Evolutionary conservation across 1,140 invertebrate species (phyloP).

Genomic region (Amyelois transitella): DNA sequence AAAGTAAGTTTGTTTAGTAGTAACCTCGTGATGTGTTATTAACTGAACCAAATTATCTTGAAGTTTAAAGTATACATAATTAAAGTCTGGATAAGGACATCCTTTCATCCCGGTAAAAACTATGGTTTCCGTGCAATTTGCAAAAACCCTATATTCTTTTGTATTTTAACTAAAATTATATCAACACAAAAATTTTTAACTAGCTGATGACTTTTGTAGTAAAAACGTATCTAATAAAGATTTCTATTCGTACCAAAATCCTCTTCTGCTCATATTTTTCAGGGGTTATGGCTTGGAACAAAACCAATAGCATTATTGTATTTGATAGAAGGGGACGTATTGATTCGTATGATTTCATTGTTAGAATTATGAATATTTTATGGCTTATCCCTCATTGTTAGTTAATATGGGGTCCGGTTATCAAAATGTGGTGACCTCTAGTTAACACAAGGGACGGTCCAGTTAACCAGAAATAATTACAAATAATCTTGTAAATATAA

Average conservation of each 20-base stretch:
- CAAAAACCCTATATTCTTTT: no score
- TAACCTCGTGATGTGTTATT: no score
- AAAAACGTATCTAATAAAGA: neutral
- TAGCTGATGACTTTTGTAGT: neutral
- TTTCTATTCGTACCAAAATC: neutral
- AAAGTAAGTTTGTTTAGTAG: no score
- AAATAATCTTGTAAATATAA: no score
- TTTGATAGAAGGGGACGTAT: constrained; percentile 17
- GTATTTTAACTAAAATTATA: neutral
- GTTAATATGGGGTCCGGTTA: constrained; percentile 25
- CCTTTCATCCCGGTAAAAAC: no score
- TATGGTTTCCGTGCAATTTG: no score
- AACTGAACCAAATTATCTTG: no score
- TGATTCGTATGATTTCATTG: constrained; percentile 42
- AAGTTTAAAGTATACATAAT: no score
- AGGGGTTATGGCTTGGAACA: constrained; percentile 6
- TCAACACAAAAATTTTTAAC: neutral
- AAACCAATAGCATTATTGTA: constrained; percentile 6
- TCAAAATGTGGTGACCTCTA: constrained; percentile 7
- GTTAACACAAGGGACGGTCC: neutral
- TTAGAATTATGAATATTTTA: constrained; percentile 61
- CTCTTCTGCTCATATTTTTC: neutral
- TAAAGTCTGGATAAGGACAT: no score
- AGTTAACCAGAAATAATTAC: no score
- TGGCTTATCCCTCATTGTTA: constrained; percentile 43